A percentile compares a stretch with the other conserved stretches of the same genome.
Conservation (phyloP, 2,113 vertebrate genomes). For the Lycaon pictus region DNA sequence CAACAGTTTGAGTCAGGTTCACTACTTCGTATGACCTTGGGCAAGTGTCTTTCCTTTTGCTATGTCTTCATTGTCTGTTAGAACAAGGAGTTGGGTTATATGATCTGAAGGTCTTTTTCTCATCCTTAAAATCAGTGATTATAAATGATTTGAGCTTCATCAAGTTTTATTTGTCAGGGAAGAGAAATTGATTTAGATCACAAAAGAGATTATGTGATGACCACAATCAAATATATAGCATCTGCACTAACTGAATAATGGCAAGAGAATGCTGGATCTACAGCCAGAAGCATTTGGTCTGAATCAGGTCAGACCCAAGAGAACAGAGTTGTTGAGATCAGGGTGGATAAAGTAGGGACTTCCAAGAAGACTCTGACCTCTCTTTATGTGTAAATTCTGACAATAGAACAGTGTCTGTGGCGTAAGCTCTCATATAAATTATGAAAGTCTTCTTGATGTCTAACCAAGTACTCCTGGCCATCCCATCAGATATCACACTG, state of each 20-base stretch:
- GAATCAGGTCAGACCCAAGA: slow-evolving; percentile 13
- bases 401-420: not conserved
- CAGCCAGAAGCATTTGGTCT: not conserved
- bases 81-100: not conserved
- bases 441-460: not conserved
- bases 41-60: not conserved
- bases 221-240: not conserved
- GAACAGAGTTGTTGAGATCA: not conserved
- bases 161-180: not conserved
- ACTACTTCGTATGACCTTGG: slow-evolving; percentile 48
- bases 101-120: not conserved
- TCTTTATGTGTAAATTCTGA: not conserved
- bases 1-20: not conserved
- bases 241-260: not conserved
- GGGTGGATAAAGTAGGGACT: not conserved
- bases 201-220: slow-evolving; percentile 23
- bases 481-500: not conserved
- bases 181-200: slow-evolving; percentile 19
- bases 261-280: not conserved
- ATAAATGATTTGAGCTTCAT: not conserved
- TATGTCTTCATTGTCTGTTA: not conserved
- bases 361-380: not conserved
- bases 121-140: not conserved
- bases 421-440: not conserved
- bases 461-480: not conserved